Base-by-base conservation (phyloP, 2,113 vertebrate species). In the Mobula birostris region DNA sequence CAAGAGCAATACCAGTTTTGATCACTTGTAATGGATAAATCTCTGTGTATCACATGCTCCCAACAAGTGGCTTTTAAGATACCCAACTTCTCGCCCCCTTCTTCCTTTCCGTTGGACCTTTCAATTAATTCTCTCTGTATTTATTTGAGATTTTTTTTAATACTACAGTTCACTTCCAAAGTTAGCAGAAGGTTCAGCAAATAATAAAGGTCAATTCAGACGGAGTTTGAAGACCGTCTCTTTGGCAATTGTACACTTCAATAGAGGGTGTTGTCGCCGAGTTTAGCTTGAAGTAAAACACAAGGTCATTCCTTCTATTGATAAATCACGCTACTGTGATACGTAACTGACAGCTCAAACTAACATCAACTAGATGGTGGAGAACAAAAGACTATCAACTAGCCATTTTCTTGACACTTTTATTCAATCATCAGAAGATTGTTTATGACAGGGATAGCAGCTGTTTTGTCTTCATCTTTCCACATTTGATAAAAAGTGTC, bases 381-480 rank as follows among this genome's bases (percentile, higher is more conserved):
- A 98, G 98, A 99, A 99, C 98, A 99, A 99, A 99, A 99, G 98
- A 98, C 98, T 98, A 98, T 99, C 99, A 99, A 98, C 98, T 98
- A 98, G 98, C 98, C 98, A 98, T 99, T 99, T 99, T 99, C 98
- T 98, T 99, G 99, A 99, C 99, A 99, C 98, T 99, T 99, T 99
- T 99, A 99, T 99, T 99, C 98, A 99, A 99, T 99, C 99, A 99
- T 98, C 97, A 97, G 98, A 98, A 99, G 98, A 99, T 99, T 99
- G 98, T 98, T 99, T 99, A 99, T 98, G 98, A 99, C 99, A 99
- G 98, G 98, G 99, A 98, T 98, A 98, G 98, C 99, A 99, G 98
- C 98, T 99, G 99, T 99, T 99, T 99, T 98, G 98, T 99, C 99
- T 99, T 99, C 98, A 99, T 99, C 98, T 99, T 98, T 99, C 98